Evolutionary conservation across 92 coral and sea anemone species (phyloP).

Genomic region (Heteractis magnifica): DNA sequence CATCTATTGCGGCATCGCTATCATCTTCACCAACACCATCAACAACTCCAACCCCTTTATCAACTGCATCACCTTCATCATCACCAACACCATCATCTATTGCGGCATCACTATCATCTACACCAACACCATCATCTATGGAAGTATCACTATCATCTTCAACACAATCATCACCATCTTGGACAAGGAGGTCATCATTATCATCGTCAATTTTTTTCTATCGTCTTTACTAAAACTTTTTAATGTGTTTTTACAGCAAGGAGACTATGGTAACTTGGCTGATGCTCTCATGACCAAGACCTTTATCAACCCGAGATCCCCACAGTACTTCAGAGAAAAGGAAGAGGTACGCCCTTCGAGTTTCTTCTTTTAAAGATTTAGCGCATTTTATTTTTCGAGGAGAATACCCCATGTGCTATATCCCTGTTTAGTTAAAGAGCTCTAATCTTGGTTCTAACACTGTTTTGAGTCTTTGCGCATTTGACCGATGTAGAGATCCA

Average conservation of each 20-base stretch:
- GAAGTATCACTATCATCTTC: neutral
- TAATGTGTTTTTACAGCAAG: constrained; percentile 47
- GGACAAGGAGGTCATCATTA: neutral
- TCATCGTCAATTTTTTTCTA: neutral
- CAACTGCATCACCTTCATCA: neutral
- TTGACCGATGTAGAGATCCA: no score
- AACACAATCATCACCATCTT: neutral
- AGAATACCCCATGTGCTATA: no score
- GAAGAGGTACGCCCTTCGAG: constrained; percentile 57
- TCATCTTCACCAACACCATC: neutral
- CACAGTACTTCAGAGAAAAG: constrained; percentile 74
- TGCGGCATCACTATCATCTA: constrained; percentile 2
- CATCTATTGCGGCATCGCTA: neutral
- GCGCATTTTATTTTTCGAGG: no score
- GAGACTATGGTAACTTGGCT: constrained; percentile 94
- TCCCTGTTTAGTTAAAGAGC: no score
- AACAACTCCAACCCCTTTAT: neutral
- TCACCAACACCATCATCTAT: neutral
- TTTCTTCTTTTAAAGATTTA: neutral
- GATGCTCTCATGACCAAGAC: constrained; percentile 99
- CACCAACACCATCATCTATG: neutral
- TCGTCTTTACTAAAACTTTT: neutral
- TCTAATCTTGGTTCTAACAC: no score
- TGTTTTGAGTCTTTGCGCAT: no score
- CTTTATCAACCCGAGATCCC: constrained; percentile 82